Evolutionary conservation across 35 echinoderm and acorn worm genomes (phyloP).

Genomic region (Patiria miniata): DNA sequence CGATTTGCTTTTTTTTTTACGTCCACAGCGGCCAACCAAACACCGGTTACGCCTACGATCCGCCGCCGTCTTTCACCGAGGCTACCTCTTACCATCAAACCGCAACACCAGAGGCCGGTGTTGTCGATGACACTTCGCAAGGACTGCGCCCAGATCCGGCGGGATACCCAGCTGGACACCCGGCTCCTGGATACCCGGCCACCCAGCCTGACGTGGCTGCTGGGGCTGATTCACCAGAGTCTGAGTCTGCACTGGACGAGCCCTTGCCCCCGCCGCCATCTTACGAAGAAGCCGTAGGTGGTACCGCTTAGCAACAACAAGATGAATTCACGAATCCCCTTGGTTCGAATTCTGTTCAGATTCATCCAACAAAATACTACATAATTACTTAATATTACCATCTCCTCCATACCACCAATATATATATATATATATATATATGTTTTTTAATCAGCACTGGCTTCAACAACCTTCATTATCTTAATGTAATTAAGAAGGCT

Average conservation of each 20-base stretch:
- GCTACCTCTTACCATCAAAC: neutral
- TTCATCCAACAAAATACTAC: too few relatives aligned
- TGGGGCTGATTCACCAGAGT: neutral
- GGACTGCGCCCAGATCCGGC: too few relatives aligned
- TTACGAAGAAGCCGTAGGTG: neutral
- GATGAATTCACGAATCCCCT: too few relatives aligned
- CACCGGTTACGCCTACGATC: neutral
- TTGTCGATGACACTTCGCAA: neutral
- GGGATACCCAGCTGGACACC: neutral
- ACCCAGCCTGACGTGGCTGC: neutral
- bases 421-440: too few relatives aligned
- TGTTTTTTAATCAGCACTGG: too few relatives aligned
- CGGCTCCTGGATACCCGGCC: neutral
- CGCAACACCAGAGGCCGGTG: neutral
- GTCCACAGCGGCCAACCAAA: neutral
- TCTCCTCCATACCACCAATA: too few relatives aligned
- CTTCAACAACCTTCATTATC: too few relatives aligned
- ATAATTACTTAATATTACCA: too few relatives aligned
- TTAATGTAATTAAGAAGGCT: too few relatives aligned
- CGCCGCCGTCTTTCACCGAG: neutral
- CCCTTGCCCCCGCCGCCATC: neutral
- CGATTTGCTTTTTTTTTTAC: neutral
- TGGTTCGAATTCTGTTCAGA: too few relatives aligned
- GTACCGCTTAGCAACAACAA: neutral
- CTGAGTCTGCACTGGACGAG: neutral